Conservation (phyloP, 2,797 vertebrate genomes). For the Girardinus metallicus region DNA sequence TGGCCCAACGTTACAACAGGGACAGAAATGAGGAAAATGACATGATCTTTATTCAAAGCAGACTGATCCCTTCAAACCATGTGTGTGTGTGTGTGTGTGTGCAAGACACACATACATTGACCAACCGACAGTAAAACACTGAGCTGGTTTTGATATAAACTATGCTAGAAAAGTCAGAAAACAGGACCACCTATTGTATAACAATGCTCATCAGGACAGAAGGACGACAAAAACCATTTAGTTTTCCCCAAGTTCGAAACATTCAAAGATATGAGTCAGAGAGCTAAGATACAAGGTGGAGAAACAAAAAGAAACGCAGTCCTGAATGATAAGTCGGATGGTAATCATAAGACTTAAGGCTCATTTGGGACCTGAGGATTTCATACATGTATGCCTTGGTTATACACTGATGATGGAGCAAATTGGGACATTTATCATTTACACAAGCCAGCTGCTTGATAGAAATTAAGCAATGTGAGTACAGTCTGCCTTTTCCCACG, state of each 20-base stretch:
- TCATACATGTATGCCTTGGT: constrained; percentile 70
- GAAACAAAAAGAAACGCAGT: constrained; percentile 27
- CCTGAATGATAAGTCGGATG: constrained; percentile 48
- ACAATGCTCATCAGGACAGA: constrained; percentile 63
- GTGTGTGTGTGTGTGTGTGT: constrained; percentile 58
- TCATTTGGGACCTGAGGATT: constrained; percentile 86
- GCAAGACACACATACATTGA: constrained; percentile 57
- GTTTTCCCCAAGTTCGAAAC: constrained; percentile 50
- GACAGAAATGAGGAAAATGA: constrained; percentile 63
- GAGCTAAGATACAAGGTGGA: constrained; percentile 44
- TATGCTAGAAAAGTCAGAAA: constrained; percentile 66
- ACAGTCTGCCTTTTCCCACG: constrained; percentile 46
- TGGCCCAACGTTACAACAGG: constrained; percentile 23
- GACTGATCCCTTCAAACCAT: constrained; percentile 72
- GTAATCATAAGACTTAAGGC: constrained; percentile 82
- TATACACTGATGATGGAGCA: constrained; percentile 54
- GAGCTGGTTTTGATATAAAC: constrained; percentile 49
- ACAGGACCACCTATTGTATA: constrained; percentile 61
- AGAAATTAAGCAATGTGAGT: constrained; percentile 40
- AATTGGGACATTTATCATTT: constrained; percentile 60
- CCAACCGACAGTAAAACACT: constrained; percentile 56
- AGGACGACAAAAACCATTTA: constrained; percentile 57
- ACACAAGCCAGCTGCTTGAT: constrained; percentile 58
- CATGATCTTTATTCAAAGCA: constrained; percentile 83
- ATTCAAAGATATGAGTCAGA: constrained; percentile 42